Evolutionary conservation across 2,888 invertebrate genomes (phyloP).

Genomic region (Caenorhabditis doughertyi): DNA sequence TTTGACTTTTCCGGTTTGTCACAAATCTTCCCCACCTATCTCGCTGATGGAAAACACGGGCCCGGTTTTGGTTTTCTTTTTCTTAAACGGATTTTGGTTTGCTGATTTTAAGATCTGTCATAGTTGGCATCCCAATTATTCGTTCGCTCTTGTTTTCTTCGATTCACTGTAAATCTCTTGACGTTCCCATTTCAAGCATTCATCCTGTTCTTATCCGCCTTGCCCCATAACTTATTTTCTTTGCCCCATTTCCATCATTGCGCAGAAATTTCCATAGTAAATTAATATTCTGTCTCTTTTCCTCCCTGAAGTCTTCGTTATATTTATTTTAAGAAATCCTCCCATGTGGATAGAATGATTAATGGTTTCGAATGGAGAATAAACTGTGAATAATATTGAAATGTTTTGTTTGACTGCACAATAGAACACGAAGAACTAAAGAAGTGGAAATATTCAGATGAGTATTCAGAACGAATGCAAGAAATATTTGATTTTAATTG

Average conservation of each 20-base stretch:
- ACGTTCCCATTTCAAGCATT: slow-evolving; percentile 33
- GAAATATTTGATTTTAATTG: too few species aligned
- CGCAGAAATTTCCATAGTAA: slow-evolving; percentile 32
- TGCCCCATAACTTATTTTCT: slow-evolving; percentile 55
- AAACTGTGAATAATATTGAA: slow-evolving; percentile 56
- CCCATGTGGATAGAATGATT: slow-evolving; percentile 48
- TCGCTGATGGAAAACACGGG: slow-evolving; percentile 56
- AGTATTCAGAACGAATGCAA: too few species aligned
- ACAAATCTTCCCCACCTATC: slow-evolving; percentile 47
- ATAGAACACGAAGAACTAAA: neutral
- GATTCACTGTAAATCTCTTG: slow-evolving; percentile 23
- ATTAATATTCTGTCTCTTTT: slow-evolving; percentile 23
- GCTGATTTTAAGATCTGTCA: slow-evolving; percentile 3
- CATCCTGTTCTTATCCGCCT: slow-evolving; percentile 31
- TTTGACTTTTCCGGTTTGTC: slow-evolving; percentile 36
- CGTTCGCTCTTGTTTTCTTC: slow-evolving; percentile 1
- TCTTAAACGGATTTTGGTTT: neutral
- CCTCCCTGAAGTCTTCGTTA: slow-evolving; percentile 23
- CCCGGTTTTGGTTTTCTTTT: slow-evolving; percentile 28
- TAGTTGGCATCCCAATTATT: neutral
- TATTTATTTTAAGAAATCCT: slow-evolving; percentile 48
- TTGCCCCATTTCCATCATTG: slow-evolving; percentile 9
- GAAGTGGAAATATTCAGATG: too few species aligned
- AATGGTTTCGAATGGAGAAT: slow-evolving; percentile 56
- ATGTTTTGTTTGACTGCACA: neutral